Conservation (phyloP, 2,113 vertebrate species). For the Aegotheles bennettii region DNA sequence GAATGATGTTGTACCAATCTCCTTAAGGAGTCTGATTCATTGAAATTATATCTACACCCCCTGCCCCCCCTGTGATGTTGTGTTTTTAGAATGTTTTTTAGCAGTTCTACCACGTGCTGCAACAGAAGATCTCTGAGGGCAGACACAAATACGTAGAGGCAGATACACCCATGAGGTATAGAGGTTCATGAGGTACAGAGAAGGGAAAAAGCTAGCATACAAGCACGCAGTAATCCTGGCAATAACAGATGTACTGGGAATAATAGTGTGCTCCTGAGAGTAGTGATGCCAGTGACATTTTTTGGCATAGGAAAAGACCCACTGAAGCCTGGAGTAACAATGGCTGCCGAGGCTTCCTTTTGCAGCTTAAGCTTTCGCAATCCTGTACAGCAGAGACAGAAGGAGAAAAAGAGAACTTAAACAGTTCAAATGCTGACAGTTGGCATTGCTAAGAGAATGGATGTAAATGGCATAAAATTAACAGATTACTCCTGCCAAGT, state of each 20-base stretch:
- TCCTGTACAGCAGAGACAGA: conserved; percentile 1
- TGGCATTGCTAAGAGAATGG: conserved; percentile 34
- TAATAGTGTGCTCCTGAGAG: neutral
- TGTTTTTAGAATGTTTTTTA: neutral
- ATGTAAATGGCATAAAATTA: conserved; percentile 54
- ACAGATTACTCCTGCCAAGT: conserved; percentile 48
- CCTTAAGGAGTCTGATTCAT: neutral
- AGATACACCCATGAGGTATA: neutral
- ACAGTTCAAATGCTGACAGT: conserved; percentile 40
- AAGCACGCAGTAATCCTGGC: neutral
- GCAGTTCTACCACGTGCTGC: neutral
- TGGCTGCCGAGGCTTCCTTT: neutral
- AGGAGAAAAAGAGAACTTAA: conserved; percentile 23
- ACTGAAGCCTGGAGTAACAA: neutral
- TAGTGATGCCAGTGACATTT: neutral
- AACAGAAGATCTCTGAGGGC: neutral
- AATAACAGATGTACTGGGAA: neutral
- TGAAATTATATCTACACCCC: neutral
- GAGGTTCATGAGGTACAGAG: neutral
- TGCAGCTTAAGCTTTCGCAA: neutral
- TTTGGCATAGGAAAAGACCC: neutral
- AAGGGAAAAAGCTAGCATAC: neutral
- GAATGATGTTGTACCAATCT: neutral
- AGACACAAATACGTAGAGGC: neutral
- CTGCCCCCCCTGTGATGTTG: neutral